Evolutionary conservation across 2,888 invertebrate genomes (phyloP).

Genomic region (Tinea trinotella): DNA sequence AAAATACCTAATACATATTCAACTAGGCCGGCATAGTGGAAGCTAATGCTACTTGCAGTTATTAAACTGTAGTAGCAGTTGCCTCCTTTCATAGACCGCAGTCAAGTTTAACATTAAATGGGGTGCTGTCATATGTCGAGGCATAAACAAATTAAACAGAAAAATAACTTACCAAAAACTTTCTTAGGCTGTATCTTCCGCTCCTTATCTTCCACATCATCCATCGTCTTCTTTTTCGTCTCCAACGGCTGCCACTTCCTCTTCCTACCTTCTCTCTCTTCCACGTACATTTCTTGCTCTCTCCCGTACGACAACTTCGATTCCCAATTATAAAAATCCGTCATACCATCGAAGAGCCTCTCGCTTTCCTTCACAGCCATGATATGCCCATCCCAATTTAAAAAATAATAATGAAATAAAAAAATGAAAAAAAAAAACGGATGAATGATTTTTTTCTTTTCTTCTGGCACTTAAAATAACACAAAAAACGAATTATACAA

Average conservation of each 20-base stretch:
- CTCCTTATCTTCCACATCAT: slow-evolving; percentile 56
- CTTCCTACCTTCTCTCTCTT: slow-evolving; percentile 55
- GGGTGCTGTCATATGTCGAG: too few relatives aligned
- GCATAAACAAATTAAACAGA: too few relatives aligned
- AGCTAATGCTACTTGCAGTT: too few relatives aligned
- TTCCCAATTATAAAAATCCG: slow-evolving; percentile 39
- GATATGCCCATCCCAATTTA: not conserved
- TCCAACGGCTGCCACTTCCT: slow-evolving; percentile 54
- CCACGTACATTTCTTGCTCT: slow-evolving; percentile 52
- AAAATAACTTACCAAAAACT: slow-evolving; percentile 49
- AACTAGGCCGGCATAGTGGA: too few relatives aligned
- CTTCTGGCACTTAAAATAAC: slow-evolving; percentile 78
- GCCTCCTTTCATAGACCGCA: too few relatives aligned
- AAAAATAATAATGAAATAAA: not conserved
- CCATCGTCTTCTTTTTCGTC: slow-evolving; percentile 40
- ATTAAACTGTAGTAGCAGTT: too few relatives aligned
- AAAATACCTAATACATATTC: too few relatives aligned
- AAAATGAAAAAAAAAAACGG: slow-evolving; percentile 25
- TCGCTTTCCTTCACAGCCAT: slow-evolving; percentile 21
- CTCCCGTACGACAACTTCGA: slow-evolving; percentile 44
- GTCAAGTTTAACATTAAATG: too few relatives aligned
- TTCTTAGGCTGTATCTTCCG: slow-evolving; percentile 61
- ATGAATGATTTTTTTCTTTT: slow-evolving; percentile 28
- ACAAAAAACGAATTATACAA: slow-evolving; percentile 91
- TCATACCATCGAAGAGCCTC: slow-evolving; percentile 41